These are phyloP conservation scores for Bombus balteatus DNA, from an alignment of 1,140 invertebrate genomes.

Conservation along the genomic window DNA sequence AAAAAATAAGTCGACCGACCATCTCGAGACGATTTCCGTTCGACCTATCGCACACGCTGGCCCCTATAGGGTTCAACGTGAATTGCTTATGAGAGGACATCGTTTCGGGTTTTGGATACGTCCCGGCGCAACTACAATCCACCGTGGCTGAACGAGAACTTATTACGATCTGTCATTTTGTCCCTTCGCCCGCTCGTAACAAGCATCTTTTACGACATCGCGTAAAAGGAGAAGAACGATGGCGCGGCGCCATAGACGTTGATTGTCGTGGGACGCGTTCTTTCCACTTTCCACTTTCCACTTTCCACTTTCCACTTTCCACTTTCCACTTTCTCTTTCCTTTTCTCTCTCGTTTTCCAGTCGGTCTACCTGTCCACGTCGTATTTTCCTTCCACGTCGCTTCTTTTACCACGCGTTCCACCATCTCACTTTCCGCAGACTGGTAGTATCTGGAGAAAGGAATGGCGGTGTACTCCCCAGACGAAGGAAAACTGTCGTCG, in stretches of 20 bases:
- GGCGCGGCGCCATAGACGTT: conserved; percentile 75
- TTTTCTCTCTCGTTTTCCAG: background rate
- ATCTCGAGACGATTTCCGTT: no score
- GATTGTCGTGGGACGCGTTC: conserved; percentile 68
- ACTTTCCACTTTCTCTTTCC: background rate
- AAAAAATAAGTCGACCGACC: no score
- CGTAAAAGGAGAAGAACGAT: conserved; percentile 72
- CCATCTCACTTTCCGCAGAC: conserved; percentile 45
- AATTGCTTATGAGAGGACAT: conserved; percentile 46
- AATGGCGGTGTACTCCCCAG: conserved; percentile 59
- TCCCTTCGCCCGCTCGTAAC: conserved; percentile 72
- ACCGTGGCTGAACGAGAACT: conserved; percentile 61
- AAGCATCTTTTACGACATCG: conserved; percentile 75
- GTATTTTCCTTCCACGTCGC: conserved; percentile 37
- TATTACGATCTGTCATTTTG: conserved; percentile 75
- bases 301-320: background rate
- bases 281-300: background rate
- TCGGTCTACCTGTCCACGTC: background rate
- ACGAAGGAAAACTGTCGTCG: conserved; percentile 57
- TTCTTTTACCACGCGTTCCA: conserved; percentile 25
- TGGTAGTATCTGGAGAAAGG: conserved; percentile 44
- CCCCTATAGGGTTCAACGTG: background rate
- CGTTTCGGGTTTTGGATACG: conserved; percentile 21
- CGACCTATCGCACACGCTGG: no score
- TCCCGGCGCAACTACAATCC: conserved; percentile 38